Percentiles rank a stretch among this genome's conserved stretches.
Conservation (phyloP, 2,113 vertebrate genomes). For the Micromys minutus region DNA sequence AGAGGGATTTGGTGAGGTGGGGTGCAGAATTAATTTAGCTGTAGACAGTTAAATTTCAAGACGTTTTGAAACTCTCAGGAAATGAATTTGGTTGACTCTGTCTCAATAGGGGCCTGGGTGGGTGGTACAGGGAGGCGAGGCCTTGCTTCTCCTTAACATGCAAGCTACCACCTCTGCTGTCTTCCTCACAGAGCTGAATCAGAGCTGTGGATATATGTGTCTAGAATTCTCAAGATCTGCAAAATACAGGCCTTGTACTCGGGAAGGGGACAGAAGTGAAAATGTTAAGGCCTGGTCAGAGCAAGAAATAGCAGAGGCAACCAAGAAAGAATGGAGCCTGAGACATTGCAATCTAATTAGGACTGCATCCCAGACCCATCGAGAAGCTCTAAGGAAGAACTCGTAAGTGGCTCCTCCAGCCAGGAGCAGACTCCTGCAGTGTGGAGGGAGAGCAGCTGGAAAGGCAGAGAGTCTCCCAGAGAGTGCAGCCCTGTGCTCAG, state of each 20-base stretch:
- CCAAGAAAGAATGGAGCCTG: neutral
- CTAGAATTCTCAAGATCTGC: neutral
- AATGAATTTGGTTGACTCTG: neutral
- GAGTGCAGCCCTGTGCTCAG: neutral
- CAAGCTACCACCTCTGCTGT: neutral
- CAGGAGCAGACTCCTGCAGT: neutral
- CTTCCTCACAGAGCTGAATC: neutral
- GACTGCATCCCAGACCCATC: neutral
- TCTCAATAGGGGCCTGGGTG: neutral
- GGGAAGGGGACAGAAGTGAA: neutral
- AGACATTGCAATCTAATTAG: neutral
- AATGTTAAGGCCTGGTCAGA: neutral
- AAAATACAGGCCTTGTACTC: neutral
- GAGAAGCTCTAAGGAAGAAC: neutral
- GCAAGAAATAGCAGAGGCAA: neutral
- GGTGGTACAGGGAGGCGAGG: rapidly evolving
- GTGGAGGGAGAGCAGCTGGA: rapidly evolving
- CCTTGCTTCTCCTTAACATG: neutral
- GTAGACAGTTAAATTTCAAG: neutral
- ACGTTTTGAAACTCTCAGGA: neutral
- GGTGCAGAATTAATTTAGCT: neutral
- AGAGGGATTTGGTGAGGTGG: neutral
- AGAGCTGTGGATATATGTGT: neutral
- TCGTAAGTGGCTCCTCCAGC: neutral
- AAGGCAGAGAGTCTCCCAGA: neutral